Evolutionary conservation across 2,888 invertebrate species (phyloP).

Genomic region (Graphium colonna): DNA sequence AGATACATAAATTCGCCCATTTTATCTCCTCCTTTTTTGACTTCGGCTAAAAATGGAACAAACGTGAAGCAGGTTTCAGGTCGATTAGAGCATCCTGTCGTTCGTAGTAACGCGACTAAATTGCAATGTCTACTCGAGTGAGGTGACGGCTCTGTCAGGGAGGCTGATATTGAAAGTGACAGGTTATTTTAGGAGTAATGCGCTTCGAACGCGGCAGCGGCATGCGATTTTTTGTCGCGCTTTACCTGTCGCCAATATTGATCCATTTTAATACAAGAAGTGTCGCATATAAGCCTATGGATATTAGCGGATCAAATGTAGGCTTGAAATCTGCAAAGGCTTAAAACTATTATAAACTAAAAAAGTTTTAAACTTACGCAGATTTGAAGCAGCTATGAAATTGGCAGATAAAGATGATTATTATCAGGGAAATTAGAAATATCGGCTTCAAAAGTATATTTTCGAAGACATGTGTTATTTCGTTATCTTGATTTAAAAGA

Average conservation of each 20-base stretch:
- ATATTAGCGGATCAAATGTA: background rate
- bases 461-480: too few relatives aligned
- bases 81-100: slow-evolving; percentile 21
- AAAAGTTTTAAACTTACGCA: too few relatives aligned
- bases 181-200: slow-evolving; percentile 40
- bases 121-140: slow-evolving; percentile 36
- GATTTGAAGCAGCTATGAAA: too few relatives aligned
- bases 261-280: background rate
- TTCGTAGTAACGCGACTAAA: slow-evolving; percentile 36
- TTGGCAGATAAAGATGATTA: too few relatives aligned
- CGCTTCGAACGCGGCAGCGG: background rate
- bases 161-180: slow-evolving; percentile 44
- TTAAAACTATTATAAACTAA: background rate
- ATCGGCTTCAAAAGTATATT: too few relatives aligned
- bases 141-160: slow-evolving; percentile 36
- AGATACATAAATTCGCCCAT: too few relatives aligned
- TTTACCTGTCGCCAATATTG: background rate
- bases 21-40: too few relatives aligned
- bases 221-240: background rate
- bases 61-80: slow-evolving; percentile 9
- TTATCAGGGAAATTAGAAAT: too few relatives aligned
- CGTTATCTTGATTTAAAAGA: too few relatives aligned
- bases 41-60: background rate
- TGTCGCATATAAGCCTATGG: background rate
- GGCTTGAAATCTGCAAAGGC: background rate